Evolutionary conservation across 35 echinoderm and acorn worm species (phyloP), one percentile per base, ranked within the genome.

Genomic region (Ophiothrix spiculata): DNA sequence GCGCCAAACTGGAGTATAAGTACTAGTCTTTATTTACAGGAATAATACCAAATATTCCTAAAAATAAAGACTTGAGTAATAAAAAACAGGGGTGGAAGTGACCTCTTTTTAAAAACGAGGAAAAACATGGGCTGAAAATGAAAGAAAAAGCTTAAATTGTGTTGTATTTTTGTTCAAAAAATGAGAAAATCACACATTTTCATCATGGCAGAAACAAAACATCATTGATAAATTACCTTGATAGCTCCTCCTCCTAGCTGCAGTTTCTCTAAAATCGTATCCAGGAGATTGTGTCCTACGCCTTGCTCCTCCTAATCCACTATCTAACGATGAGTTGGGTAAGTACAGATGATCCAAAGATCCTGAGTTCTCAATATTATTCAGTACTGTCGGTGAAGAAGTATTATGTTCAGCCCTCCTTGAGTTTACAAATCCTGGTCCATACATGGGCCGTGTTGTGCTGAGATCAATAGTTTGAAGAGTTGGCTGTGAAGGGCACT

Each of bases 221-320:
- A 75, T 4, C n/a, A 1, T 31, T 19, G 73, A 6, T 15, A 63
- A n/a, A n/a, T 80, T 80, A 80, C 78, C 78, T 36, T 36, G 78
- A 37, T 80, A 80, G 36, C 36, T 80, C 31, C 78, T 80, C 23
- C 78, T 36, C 78, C 78, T 80, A 19, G 78, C 78, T 36, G 78
- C 29, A 23, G 78, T 80, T 37, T 80, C 78, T 39, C 78, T 80
- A 39, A 80, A 37, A 80, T 80, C 78, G 78, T 80, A 80, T 21
- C 78, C 78, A 15, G 78, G 78, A n/a, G 78, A 80, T 25, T 80
- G 78, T 39, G 78, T 80, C 36, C 78, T 23, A 39, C 38, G 78
- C 42, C 42, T 39, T 38, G 78, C 78, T 80, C 36, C 36, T 39
- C n/a, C 78, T 39, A 35, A 80, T 25, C 78, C 38, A 39, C 42